Conservation (phyloP, 2,888 invertebrate genomes). For the Neuroscelio doddi region DNA sequence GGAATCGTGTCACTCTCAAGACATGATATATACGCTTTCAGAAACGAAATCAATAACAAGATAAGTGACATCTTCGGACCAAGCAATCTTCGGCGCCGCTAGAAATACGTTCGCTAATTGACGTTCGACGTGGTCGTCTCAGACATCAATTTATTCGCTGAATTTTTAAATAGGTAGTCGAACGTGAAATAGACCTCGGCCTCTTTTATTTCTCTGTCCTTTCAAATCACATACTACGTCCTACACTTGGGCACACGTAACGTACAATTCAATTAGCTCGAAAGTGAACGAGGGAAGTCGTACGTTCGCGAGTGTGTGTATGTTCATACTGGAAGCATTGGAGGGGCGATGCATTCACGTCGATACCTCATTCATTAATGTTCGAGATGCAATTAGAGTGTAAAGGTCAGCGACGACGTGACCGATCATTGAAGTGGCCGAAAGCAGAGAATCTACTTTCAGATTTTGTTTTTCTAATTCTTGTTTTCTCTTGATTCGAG, state of each 20-base stretch:
- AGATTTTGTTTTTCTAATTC: constrained; percentile 3
- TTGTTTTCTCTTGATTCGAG: constrained; percentile 5
- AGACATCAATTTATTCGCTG: constrained; percentile 8
- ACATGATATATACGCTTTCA: background rate
- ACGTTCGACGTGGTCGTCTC: constrained; percentile 12
- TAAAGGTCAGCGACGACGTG: constrained; percentile 39
- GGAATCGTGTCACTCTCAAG: background rate
- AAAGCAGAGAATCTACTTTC: background rate
- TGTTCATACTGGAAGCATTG: constrained; percentile 8
- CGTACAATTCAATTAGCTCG: constrained; percentile 31
- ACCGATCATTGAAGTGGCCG: constrained; percentile 15
- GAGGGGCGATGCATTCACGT: constrained; percentile 16
- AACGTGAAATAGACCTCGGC: constrained; percentile 3
- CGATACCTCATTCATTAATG: constrained; percentile 36
- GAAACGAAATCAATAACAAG: constrained; percentile 24
- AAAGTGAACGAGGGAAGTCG: constrained; percentile 24
- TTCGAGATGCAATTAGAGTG: constrained; percentile 40
- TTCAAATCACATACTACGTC: constrained; percentile 1
- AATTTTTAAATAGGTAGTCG: constrained; percentile 14
- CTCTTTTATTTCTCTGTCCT: constrained; percentile 1
- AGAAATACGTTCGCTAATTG: constrained; percentile 13
- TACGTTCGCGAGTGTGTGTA: constrained; percentile 9
- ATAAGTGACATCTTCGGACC: background rate
- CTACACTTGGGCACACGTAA: constrained; percentile 6
- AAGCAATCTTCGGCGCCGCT: constrained; percentile 3